Base-by-base conservation (phyloP, 2,888 invertebrate species). In the Cephus rjabovi region DNA sequence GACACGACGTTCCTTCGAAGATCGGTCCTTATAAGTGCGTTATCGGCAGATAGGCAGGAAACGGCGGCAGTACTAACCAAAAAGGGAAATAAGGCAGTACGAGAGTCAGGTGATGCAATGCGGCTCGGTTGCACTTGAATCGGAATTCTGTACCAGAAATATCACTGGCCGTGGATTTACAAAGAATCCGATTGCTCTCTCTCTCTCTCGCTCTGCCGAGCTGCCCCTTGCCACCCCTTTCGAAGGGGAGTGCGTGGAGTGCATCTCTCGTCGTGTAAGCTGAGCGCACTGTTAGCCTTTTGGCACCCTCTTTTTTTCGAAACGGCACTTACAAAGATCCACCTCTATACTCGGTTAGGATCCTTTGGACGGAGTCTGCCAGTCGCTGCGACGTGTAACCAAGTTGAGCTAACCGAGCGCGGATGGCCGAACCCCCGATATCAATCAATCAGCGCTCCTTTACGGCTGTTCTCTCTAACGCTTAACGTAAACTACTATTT, bases 401-500 rank as follows among this genome's bases (percentile, higher is more conserved):
- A 31, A 71, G 71, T 33, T 71, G 71, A 71, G 71, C 71, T 71
- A 34, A 56, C 56, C 56, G 23, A 77, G 77, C 74, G 74, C n/a
- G 68, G 37, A 40, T 75, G 70, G 77, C 69, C 75, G 69, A 82
- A 84, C 79, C 84, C 81, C 82, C 84, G 84, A 86, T 79, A 89
- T 89, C 88, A 88, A 89, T 90, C 90, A 89, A 88, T 90, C 89
- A 85, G 81, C 88, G 87, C 86, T 84, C 85, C 86, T 87, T 88
- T 90, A 86, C 83, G 82, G 84, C 80, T 83, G 83, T 81, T 81
- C 81, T 75, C 74, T 74, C 70, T 76, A 79, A 74, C 56, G 79
- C 71, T 23, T 31, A 83, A 83, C 80, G 84, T 85, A 87, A 87
- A 86, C 84, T 83, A 79, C 81, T 80, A 83, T 80, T 87, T 85